Evolutionary conservation across 2,113 vertebrate species (phyloP).

Genomic region (Corythoichthys haematopterus): DNA sequence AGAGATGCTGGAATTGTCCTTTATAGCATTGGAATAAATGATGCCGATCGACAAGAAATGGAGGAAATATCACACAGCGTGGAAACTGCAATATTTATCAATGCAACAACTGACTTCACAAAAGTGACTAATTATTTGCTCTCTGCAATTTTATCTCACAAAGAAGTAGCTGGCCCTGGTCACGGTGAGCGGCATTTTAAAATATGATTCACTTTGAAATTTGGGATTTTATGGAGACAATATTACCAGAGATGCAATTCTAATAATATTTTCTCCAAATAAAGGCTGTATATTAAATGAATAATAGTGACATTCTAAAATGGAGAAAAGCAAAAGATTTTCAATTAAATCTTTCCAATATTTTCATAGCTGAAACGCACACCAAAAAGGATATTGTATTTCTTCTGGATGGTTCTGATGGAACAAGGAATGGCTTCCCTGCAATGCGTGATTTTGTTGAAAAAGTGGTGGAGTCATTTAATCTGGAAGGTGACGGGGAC

Average conservation of each 20-base stretch:
- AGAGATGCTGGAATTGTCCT: constrained; percentile 51
- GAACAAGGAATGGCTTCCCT: constrained; percentile 58
- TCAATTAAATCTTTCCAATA: background rate
- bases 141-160: constrained; percentile 38
- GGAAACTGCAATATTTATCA: constrained; percentile 37
- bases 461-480: constrained; percentile 56
- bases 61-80: constrained; percentile 46
- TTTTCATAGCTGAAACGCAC: constrained; percentile 17
- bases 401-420: constrained; percentile 75
- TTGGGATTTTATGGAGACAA: background rate
- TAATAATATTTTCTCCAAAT: background rate
- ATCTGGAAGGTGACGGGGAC: constrained; percentile 63
- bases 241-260: background rate
- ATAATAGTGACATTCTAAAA: background rate
- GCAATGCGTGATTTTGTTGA: constrained; percentile 63
- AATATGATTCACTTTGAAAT: background rate
- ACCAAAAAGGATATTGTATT: constrained; percentile 69
- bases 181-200: constrained; percentile 50
- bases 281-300: background rate
- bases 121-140: constrained; percentile 50
- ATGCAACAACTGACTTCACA: constrained; percentile 47
- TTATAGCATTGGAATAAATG: constrained; percentile 51
- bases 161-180: constrained; percentile 11
- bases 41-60: constrained; percentile 46
- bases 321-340: background rate